Evolutionary conservation across 2,888 invertebrate species (phyloP).

Genomic region (Euproctis similis): DNA sequence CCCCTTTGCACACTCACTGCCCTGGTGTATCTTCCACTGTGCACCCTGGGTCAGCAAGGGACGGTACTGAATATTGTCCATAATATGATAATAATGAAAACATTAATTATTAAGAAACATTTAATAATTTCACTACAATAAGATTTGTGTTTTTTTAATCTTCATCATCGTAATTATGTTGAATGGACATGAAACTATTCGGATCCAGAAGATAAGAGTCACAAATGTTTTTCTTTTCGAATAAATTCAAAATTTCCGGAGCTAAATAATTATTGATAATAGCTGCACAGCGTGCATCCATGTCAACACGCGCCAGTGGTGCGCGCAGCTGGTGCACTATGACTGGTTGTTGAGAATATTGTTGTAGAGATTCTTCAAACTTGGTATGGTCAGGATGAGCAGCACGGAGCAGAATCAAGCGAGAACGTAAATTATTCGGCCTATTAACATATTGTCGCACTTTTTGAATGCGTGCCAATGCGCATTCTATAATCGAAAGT

Average conservation of each 20-base stretch:
- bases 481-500: constrained; percentile 27
- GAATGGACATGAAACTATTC: constrained; percentile 6
- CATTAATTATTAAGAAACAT: too few relatives aligned
- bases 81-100: too few relatives aligned
- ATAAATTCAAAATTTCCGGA: constrained; percentile 19
- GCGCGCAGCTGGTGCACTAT: constrained; percentile 22
- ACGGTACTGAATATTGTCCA: too few relatives aligned
- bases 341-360: constrained; percentile 8
- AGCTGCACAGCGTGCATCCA: constrained; percentile 28
- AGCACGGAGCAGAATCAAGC: constrained; percentile 24
- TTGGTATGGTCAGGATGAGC: background rate
- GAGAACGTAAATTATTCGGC: constrained; percentile 21
- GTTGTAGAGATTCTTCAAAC: background rate
- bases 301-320: constrained; percentile 20
- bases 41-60: too few relatives aligned
- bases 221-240: constrained; percentile 30
- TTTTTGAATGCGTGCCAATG: constrained; percentile 27
- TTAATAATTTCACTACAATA: too few relatives aligned
- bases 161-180: background rate
- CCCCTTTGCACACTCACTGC: too few relatives aligned
- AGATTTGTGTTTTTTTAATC: too few relatives aligned
- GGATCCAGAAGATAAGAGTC: constrained; percentile 21
- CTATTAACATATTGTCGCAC: constrained; percentile 16
- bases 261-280: constrained; percentile 32
- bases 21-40: too few relatives aligned